Evolutionary conservation across 1,140 invertebrate species (phyloP).

Genomic region (Schmidtea mediterranea): DNA sequence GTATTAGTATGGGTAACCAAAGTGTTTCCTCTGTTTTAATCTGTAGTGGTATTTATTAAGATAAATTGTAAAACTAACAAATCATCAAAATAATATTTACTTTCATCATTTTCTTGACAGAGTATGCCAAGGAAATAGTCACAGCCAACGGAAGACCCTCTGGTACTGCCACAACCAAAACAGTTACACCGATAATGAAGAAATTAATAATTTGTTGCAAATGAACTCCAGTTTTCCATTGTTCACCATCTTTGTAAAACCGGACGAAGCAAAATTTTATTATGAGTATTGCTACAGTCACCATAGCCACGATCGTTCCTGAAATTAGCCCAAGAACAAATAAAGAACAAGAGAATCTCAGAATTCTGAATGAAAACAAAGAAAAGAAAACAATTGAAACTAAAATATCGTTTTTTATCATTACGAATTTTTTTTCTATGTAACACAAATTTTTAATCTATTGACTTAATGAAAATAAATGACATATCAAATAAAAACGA

Average conservation of each 20-base stretch:
- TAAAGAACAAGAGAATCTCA: not conserved
- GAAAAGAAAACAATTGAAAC: too few species aligned
- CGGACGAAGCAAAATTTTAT: not conserved
- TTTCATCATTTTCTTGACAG: constrained; percentile 33
- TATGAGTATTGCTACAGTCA: constrained; percentile 1
- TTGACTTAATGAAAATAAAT: too few species aligned
- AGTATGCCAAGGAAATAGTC: constrained; percentile 84
- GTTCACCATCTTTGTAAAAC: constrained; percentile 17
- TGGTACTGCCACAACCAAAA: constrained; percentile 93
- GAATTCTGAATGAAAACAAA: constrained; percentile 10
- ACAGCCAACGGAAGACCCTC: constrained; percentile 92
- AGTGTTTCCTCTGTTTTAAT: too few species aligned
- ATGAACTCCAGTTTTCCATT: constrained; percentile 36
- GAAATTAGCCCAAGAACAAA: constrained; percentile 9
- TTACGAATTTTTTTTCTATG: too few species aligned
- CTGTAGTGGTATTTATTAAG: too few species aligned
- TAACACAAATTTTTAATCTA: too few species aligned
- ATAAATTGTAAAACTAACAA: too few species aligned
- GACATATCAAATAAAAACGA: too few species aligned
- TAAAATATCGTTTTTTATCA: too few species aligned
- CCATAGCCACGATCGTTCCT: constrained; percentile 1
- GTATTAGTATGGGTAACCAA: too few species aligned
- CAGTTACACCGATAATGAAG: constrained; percentile 96
- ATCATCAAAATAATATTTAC: not conserved
- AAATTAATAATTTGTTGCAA: constrained; percentile 71